phyloP scores from a whole-genome alignment of 2,888 invertebrate genomes.

The Reticulitermes lucifugus region DNA sequence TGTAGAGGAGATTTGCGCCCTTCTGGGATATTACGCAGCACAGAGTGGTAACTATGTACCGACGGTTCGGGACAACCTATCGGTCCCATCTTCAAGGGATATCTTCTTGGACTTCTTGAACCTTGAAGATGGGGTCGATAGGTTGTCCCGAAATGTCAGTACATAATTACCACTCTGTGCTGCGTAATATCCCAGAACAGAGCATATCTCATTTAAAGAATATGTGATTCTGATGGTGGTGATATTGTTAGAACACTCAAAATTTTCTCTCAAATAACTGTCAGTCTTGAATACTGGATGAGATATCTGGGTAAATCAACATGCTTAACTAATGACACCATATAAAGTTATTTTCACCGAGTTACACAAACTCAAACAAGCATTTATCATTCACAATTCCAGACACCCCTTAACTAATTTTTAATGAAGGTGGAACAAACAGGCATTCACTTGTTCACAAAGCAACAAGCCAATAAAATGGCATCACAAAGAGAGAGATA shows the following conservation, averaged over 20 bases:
- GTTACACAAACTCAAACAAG: background rate
- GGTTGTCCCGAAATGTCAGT: no score
- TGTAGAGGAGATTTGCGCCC: no score
- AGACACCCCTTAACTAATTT: slow-evolving; percentile 12
- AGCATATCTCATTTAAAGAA: background rate
- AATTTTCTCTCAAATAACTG: background rate
- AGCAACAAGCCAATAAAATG: slow-evolving; percentile 25
- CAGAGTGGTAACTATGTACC: no score
- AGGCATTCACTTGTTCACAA: slow-evolving; percentile 18
- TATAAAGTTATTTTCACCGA: background rate
- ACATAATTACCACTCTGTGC: no score
- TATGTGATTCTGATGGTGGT: background rate
- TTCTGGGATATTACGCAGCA: no score
- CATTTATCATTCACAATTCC: background rate
- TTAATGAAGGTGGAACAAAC: slow-evolving; percentile 8
- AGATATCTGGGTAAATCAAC: background rate
- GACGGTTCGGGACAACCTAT: no score
- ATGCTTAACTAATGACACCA: background rate
- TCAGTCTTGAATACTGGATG: background rate
- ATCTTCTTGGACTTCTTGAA: no score
- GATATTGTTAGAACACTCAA: background rate
- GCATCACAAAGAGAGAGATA: slow-evolving; percentile 20
- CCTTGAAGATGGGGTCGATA: no score
- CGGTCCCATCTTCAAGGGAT: no score
- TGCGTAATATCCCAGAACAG: no score